Evolutionary conservation across 2,113 vertebrate genomes (phyloP), one percentile per base, ranked within the genome.

Genomic region (Trinectes maculatus): DNA sequence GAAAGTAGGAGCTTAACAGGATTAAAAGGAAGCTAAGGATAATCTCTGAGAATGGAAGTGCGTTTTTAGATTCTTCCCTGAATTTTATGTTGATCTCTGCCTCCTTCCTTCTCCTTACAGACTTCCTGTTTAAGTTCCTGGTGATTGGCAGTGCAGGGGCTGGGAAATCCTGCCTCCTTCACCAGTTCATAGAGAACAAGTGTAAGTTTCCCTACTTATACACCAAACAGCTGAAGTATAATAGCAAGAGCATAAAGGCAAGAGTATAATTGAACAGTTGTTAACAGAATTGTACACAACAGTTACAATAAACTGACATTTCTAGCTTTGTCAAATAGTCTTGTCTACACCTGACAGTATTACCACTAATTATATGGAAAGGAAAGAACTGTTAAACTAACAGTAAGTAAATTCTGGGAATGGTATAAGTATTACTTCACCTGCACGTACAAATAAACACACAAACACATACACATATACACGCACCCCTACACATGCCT

Each of bases 111-210:
- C 53, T 85, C 62, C 54, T 85, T 89, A 61, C 90, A 98, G 96
- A 98, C 90, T 98, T 98, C 91, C 94, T 98, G 79, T 98, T 98
- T 87, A 98, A 98, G 92, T 98, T 97, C 91, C 92, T 98, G 74
- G 96, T 98, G 85, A 98, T 98, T 52, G 96, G 96, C 87, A 97
- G 96, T 24, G 96, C 96, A 0, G 96, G 96, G 51, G 92, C 96
- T 2, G 96, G 96, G 59, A 98, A 98, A 72, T 98, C 96, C 87
- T 98, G 96, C 89, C 95, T 98, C 49, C 95, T 98, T 29, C 96
- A 98, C 80, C 96, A 98, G 87, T 98, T 98, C 87, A 98, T 98
- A 56, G 96, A 98, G 79, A 97, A 92, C 91, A 97, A 98, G 83
- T 98, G 96, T 98, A 89, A 94, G 95, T 88, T 34, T 37, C 8